phyloP scores from a whole-genome alignment of 2,113 vertebrate species.

The Siniperca knerii region DNA sequence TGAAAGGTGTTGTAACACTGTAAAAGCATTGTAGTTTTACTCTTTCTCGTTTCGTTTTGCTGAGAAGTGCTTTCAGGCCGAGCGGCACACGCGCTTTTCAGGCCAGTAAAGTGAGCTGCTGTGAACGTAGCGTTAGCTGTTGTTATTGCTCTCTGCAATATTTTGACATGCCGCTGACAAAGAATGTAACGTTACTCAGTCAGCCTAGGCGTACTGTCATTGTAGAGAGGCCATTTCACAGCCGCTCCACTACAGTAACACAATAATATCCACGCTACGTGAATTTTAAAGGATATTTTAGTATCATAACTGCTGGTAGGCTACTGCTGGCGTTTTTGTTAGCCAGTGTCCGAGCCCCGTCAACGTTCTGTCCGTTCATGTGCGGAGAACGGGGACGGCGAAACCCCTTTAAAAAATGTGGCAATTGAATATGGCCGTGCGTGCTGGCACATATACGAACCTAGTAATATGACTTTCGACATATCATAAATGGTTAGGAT shows the following conservation, averaged over 20 bases:
- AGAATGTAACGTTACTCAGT: conserved; percentile 34
- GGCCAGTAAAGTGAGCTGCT: conserved; percentile 53
- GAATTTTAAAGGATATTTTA: conserved; percentile 19
- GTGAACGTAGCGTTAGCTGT: conserved; percentile 56
- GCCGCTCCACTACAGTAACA: conserved; percentile 15
- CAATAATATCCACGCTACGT: not conserved
- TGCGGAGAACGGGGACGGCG: not conserved
- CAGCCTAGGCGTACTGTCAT: conserved; percentile 34
- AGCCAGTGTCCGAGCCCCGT: conserved; percentile 27
- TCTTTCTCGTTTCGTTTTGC: conserved; percentile 38
- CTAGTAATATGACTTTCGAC: not conserved
- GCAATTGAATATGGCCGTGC: conserved; percentile 19
- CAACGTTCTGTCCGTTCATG: not conserved
- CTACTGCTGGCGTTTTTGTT: not conserved
- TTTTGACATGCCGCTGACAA: conserved; percentile 62
- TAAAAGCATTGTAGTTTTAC: not conserved
- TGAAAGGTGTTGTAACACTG: not conserved
- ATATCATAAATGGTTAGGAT: not conserved
- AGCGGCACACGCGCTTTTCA: conserved; percentile 45
- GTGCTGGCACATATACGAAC: conserved; percentile 1
- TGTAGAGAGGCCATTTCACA: conserved; percentile 27
- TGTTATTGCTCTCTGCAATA: conserved; percentile 55
- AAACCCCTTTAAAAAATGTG: conserved; percentile 21
- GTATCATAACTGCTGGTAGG: not conserved
- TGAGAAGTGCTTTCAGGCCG: conserved; percentile 62